Evolutionary conservation across 2,888 invertebrate species (phyloP).

Genomic region (Dryomyza anilis): DNA sequence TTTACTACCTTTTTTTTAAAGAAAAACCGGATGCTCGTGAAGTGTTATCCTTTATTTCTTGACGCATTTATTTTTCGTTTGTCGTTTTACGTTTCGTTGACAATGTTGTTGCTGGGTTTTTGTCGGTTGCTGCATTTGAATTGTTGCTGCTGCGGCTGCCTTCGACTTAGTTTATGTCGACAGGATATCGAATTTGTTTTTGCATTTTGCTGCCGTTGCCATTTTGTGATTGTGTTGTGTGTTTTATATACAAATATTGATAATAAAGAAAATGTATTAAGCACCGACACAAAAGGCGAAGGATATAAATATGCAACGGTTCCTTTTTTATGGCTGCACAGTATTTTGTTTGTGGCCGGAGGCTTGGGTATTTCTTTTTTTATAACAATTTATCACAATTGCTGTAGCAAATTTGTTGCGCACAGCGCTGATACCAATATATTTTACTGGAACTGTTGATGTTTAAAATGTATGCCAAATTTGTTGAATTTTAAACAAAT

Average conservation of each 20-base stretch:
- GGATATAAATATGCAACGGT: neutral
- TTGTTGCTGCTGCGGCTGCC: conserved; percentile 2
- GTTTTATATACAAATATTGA: conserved; percentile 11
- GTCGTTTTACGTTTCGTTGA: conserved; percentile 8
- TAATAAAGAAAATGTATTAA: neutral
- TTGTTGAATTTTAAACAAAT: neutral
- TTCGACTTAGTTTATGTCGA: conserved; percentile 2
- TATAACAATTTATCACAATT: conserved; percentile 5
- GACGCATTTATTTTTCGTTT: neutral
- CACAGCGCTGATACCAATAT: neutral
- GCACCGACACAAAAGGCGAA: neutral
- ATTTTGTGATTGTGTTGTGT: neutral
- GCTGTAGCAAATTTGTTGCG: conserved; percentile 9
- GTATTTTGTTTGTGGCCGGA: neutral
- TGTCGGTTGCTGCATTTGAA: neutral
- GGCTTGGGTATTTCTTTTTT: neutral
- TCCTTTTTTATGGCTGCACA: neutral
- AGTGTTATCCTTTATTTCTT: conserved; percentile 13
- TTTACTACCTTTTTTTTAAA: neutral
- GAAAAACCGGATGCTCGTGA: conserved; percentile 7
- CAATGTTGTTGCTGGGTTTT: neutral
- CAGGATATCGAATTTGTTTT: conserved; percentile 16
- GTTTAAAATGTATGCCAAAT: neutral
- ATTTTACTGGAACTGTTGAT: neutral
- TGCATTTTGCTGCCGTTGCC: neutral